Conservation (phyloP, 2,888 invertebrate species). For the Rhodophaea formosa region DNA sequence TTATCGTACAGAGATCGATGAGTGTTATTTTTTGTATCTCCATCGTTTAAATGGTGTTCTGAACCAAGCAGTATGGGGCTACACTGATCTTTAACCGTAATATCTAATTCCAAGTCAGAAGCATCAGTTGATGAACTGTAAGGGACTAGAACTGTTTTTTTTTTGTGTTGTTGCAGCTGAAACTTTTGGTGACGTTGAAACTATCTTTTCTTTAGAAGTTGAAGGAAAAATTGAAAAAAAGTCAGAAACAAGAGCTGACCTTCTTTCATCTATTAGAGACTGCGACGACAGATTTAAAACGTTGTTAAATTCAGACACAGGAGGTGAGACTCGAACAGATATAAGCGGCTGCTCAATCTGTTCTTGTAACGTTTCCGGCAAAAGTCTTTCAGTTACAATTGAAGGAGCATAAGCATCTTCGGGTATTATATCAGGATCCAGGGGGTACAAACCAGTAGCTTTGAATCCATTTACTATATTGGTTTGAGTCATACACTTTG, state of each 20-base stretch:
- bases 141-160: conserved; percentile 31
- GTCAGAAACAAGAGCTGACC: too few relatives aligned
- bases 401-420: too few relatives aligned
- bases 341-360: conserved; percentile 27
- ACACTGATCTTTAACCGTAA: conserved; percentile 29
- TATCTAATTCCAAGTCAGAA: conserved; percentile 30
- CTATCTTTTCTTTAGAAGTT: conserved; percentile 23
- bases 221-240: too few relatives aligned
- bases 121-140: conserved; percentile 32
- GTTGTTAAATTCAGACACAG: too few relatives aligned
- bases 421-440: too few relatives aligned
- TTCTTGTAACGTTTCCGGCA: conserved; percentile 27
- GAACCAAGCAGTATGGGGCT: too few relatives aligned
- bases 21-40: too few relatives aligned
- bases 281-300: too few relatives aligned
- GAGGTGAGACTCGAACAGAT: too few relatives aligned
- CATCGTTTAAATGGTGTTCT: too few relatives aligned
- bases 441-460: conserved; percentile 10
- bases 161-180: conserved; percentile 29
- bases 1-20: too few relatives aligned
- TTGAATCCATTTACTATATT: conserved; percentile 20
- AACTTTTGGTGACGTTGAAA: conserved; percentile 28
- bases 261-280: too few relatives aligned
- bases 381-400: conserved; percentile 26
- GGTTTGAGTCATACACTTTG: conserved; percentile 17